Base-by-base conservation (phyloP, 2,888 invertebrate species). In the Aspidiotus destructor region DNA sequence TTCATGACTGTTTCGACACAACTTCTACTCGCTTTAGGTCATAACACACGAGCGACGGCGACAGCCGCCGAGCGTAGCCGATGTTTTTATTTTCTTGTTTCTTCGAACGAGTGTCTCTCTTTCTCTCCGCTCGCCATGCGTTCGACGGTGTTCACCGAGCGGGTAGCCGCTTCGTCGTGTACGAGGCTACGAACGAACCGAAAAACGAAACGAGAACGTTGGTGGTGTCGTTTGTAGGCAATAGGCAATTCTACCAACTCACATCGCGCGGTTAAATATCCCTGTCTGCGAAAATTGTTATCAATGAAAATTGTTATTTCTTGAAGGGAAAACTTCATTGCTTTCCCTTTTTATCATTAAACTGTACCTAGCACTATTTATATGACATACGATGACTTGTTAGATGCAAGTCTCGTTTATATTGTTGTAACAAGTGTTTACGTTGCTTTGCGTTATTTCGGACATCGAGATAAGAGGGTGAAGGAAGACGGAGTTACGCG, bases 1-100 rank as follows among this genome's bases (percentile, higher is more conserved):
- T 67, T 67, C 67, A 67, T 67, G 67, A 67, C 67, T 67, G 67
- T 67, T 67, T 67, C 67, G 60, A 67, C 67, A 67, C 67, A 67
- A 67, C 67, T 67, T 67, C 60, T 58, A 60, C 67, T 67, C 67
- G 67, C 67, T 67, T 67, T 60, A 58, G 67, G 67, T 67, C 67
- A 67, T 67, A 67, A 60, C 60, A 13, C 17, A 10, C 67, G 67
- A 67, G 11, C 28, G 9, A 8, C 1, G 11, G 10, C 67, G 67
- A 67, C 48, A n/a, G 48, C 13, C 9, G 58, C 40, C 67, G 67
- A 58, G 60, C 42, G 58, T 17, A 10, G 15, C n/a, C 58, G 67
- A 67, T 10, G 48, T 67, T 67, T 58, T 67, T 67, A 48, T 67
- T 57, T 65, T 65, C 13, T 44, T 44, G 58, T 57, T 65, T 65